phyloP scores from a whole-genome alignment of 2,113 vertebrate species.

The Rhabdornis inornatus region DNA sequence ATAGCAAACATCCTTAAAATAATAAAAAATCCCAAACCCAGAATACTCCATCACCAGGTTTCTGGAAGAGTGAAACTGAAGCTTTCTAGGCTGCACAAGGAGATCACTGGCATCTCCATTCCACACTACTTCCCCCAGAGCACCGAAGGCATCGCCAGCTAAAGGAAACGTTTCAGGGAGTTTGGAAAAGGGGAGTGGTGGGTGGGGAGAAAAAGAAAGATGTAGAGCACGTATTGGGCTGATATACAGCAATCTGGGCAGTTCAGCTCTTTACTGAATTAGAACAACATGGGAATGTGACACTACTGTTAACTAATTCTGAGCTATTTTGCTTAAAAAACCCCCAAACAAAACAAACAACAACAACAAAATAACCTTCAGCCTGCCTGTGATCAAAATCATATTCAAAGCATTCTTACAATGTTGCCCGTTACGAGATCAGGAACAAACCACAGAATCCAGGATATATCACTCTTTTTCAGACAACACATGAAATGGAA shows the following conservation, averaged over 20 bases:
- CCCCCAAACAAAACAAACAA: not conserved
- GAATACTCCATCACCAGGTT: not conserved
- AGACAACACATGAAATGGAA: not conserved
- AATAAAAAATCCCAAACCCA: not conserved
- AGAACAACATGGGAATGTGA: not conserved
- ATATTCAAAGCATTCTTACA: not conserved
- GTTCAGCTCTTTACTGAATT: not conserved
- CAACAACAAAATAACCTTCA: not conserved
- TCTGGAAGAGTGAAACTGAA: not conserved
- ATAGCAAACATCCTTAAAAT: constrained; percentile 7
- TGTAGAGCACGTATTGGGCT: not conserved
- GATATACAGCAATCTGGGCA: not conserved
- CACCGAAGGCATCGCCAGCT: not conserved
- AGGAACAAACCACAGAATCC: not conserved
- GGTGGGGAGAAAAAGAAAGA: not conserved
- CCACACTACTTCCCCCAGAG: not conserved
- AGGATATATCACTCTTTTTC: not conserved
- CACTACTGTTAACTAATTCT: not conserved
- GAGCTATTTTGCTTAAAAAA: not conserved
- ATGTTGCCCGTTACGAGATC: not conserved
- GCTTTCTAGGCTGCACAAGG: not conserved
- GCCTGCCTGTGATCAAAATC: not conserved
- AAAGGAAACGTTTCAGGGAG: not conserved
- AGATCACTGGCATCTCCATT: not conserved
- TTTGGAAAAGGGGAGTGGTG: not conserved